Base-by-base conservation (phyloP, 1,140 invertebrate species). In the Sitobion miscanthi region DNA sequence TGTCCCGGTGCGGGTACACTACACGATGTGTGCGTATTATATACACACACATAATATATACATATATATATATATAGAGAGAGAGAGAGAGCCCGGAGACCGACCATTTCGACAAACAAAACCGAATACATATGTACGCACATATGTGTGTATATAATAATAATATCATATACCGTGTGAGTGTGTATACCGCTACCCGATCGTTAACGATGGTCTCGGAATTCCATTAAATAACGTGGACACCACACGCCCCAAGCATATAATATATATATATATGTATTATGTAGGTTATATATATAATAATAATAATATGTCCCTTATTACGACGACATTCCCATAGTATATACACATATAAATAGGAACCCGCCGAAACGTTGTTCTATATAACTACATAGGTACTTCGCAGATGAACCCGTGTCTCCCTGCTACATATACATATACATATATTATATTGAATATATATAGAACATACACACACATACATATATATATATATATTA, bases 121-220 rank as follows among this genome's bases (percentile, higher is more conserved):
- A 77, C 62, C 62, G 14, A 77, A 77, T 77, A 77, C 62, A 77
- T 14, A 77, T 77, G 62, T 77, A 77, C 17, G 6, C 25, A n/a
- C 2, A n/a, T 30, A 3, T 3, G 11, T 11, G 62, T 6, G n/a
- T 77, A 77, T 77, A n/a, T 17, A 69, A n/a, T n/a, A n/a, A n/a
- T 77, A n/a, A 1, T 77, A 77, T 77, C n/a, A 77, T 77, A 30
- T 30, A n/a, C 7, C 25, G 25, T 30, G 25, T n/a, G 11, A 17
- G 30, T 77, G 62, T 77, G 62, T 77, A 30, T n/a, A n/a, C n/a
- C 14, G 30, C 62, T n/a, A n/a, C 30, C 30, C 62, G 62, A 77
- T 77, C 62, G 62, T 77, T 77, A 77, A 77, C 62, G 62, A 77
- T 77, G 30, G 62, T 77, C 62, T 77, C 62, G 62, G 62, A 77